Percentiles rank a stretch among this genome's conserved stretches.
Evolutionary conservation across 2,797 vertebrate species (phyloP).

Genomic region (Acanthopagrus latus): DNA sequence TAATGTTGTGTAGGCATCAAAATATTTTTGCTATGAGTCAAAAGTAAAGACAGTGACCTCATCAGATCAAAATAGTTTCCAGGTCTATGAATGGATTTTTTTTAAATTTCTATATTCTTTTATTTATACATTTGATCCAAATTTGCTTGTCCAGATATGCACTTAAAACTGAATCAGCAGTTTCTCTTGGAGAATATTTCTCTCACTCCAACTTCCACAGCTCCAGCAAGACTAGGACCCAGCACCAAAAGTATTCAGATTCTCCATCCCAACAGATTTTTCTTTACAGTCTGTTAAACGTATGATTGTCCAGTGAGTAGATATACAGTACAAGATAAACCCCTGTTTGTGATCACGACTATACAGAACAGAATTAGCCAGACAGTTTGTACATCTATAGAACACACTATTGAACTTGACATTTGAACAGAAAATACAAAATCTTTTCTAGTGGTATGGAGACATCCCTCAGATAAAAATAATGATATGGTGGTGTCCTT

Average conservation of each 20-base stretch:
- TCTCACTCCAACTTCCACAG: conserved; percentile 59
- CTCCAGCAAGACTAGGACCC: conserved; percentile 71
- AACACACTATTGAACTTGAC: conserved; percentile 85
- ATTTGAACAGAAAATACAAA: conserved; percentile 82
- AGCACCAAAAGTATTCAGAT: conserved; percentile 72
- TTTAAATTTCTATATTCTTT: conserved; percentile 14
- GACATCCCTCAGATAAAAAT: conserved; percentile 82
- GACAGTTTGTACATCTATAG: conserved; percentile 86
- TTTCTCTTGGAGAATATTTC: conserved; percentile 68
- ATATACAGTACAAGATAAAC: conserved; percentile 87
- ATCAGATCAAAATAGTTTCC: conserved; percentile 46
- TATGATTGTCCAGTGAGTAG: conserved; percentile 87
- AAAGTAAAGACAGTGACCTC: conserved; percentile 59
- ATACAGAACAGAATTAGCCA: conserved; percentile 85
- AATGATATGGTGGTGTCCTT: conserved; percentile 77
- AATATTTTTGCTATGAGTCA: conserved; percentile 54
- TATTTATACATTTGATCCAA: conserved; percentile 51
- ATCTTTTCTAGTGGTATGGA: conserved; percentile 76
- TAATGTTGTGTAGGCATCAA: conserved; percentile 53
- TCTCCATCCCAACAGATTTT: conserved; percentile 64
- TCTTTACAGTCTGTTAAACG: conserved; percentile 78
- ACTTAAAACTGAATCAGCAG: conserved; percentile 58
- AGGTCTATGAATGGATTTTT: conserved; percentile 42
- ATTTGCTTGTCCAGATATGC: conserved; percentile 51
- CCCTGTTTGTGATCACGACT: conserved; percentile 84